Evolutionary conservation across 1,140 invertebrate genomes (phyloP).

Genomic region (Caerostris extrusa): DNA sequence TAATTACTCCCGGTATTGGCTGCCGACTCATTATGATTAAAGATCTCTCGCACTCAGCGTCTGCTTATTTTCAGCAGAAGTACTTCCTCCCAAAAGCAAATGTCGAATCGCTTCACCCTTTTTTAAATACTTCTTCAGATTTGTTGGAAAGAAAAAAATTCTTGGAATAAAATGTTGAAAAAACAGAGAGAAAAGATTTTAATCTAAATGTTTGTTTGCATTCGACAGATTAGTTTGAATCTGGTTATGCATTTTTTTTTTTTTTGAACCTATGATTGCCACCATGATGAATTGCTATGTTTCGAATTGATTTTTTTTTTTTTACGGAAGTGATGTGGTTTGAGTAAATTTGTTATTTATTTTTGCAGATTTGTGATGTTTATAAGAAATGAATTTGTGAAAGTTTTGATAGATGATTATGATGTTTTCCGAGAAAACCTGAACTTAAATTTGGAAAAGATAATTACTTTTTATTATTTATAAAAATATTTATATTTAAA

Average conservation of each 20-base stretch:
- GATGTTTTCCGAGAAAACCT: too few species aligned
- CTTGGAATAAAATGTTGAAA: background rate
- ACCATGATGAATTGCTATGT: background rate
- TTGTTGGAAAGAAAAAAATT: background rate
- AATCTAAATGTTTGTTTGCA: background rate
- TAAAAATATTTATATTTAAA: too few species aligned
- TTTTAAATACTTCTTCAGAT: background rate
- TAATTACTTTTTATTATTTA: too few species aligned
- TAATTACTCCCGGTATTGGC: constrained; percentile 43
- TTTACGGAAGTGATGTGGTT: background rate
- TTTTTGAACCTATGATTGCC: background rate
- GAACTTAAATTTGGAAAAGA: too few species aligned
- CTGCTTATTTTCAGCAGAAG: background rate
- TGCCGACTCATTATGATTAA: constrained; percentile 26
- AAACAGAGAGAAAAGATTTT: background rate
- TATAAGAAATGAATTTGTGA: background rate
- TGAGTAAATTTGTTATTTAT: background rate
- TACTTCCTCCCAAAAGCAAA: background rate
- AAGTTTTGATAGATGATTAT: background rate
- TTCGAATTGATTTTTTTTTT: background rate
- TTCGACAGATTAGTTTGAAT: background rate
- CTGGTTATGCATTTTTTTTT: background rate
- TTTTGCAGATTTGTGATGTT: background rate
- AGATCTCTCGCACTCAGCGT: background rate
- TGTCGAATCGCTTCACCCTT: background rate